Percentiles rank a stretch among this genome's conserved stretches.
phyloP scores from a whole-genome alignment of 1,140 invertebrate species.

The Temnothorax curvispinosus region DNA sequence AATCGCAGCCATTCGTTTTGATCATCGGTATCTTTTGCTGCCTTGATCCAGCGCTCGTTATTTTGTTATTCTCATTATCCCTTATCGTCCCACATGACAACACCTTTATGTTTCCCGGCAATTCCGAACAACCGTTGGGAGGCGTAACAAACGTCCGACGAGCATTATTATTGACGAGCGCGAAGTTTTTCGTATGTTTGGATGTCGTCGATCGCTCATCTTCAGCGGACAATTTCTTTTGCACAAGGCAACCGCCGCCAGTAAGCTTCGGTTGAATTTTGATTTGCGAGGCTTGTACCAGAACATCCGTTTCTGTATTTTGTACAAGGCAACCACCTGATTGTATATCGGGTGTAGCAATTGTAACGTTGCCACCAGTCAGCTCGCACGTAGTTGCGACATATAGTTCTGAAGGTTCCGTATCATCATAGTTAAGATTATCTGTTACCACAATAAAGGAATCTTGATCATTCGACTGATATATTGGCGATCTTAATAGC shows the following conservation, averaged over 20 bases:
- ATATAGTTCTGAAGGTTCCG: conserved; percentile 64
- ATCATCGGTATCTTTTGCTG: background rate
- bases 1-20: conserved; percentile 34
- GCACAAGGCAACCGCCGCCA: conserved; percentile 72
- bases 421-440: background rate
- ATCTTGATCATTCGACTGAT: conserved; percentile 24
- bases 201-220: conserved; percentile 12
- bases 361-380: conserved; percentile 78
- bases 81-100: background rate
- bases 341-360: conserved; percentile 78
- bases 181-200: background rate
- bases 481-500: background rate
- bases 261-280: conserved; percentile 79
- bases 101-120: conserved; percentile 74
- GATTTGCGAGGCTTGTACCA: conserved; percentile 73
- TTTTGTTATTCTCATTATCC: background rate
- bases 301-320: conserved; percentile 71
- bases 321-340: conserved; percentile 77
- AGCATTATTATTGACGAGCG: background rate
- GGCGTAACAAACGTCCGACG: conserved; percentile 54
- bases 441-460: background rate
- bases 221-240: conserved; percentile 70
- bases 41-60: background rate
- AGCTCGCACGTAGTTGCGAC: conserved; percentile 75
- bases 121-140: conserved; percentile 80